Base-by-base conservation (phyloP, 2,888 invertebrate species). In the Zygothrica quintamaculata region DNA sequence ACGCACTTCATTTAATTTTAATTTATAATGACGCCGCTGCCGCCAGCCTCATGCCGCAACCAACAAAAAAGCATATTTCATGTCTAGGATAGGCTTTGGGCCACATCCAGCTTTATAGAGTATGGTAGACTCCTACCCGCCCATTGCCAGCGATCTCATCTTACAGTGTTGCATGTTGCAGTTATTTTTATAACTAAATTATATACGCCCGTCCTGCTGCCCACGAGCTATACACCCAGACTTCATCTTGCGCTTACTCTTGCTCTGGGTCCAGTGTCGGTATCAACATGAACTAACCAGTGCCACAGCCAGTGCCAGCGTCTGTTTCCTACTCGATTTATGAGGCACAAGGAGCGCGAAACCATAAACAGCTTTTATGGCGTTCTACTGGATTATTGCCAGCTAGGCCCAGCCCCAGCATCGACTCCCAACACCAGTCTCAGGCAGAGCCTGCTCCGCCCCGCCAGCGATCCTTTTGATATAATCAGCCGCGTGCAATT, bases 151-250 rank as follows among this genome's bases (percentile, higher is more conserved):
- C 72, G 78, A 88, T 88, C 81, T 77, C 84, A 77, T 86, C 85
- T 88, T 85, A 80, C 76, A 74, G 53, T 50, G 16, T 48, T 52
- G 66, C 78, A 75, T 77, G 68, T 76, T 80, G 88, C 78, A 87
- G 87, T 89, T 89, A 88, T 89, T 89, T 89, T 89, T 89, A 89
- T 89, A 89, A 89, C 89, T 89, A 89, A 89, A 89, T 89, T 89
- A 89, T 84, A 87, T 79, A 87, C 84, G 85, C 77, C 74, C 61
- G 77, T 74, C 68, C 55, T 58, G 50, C 62, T 29, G 59, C 55
- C 53, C 72, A 65, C 65, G 64, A 65, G 51, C 16, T 12, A n/a
- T 9, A n/a, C 44, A 33, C 18, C 18, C 29, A 5, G 48, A 15
- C 33, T 55, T 39, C n/a, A n/a, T n/a, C n/a, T n/a, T n/a, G n/a